phyloP scores from a whole-genome alignment of 2,113 vertebrate genomes.

The Alexandromys fortis region DNA sequence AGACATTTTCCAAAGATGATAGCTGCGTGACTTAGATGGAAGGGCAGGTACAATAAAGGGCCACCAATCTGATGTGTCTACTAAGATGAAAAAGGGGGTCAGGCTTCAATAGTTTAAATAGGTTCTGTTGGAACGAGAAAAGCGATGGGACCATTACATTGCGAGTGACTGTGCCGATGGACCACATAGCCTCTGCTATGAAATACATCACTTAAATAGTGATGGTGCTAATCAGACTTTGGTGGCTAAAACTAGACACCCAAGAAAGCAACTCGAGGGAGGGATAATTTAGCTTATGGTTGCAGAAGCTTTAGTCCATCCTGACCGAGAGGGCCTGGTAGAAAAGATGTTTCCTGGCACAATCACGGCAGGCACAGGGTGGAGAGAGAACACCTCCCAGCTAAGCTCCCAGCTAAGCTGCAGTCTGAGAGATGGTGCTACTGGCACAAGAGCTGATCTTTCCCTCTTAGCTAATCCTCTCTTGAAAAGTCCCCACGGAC shows the following conservation, averaged over 20 bases:
- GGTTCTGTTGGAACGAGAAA: neutral
- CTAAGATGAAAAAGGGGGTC: neutral
- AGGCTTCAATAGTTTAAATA: fast-evolving
- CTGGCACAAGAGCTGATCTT: neutral
- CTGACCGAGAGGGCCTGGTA: neutral
- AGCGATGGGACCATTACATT: fast-evolving
- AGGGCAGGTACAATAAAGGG: too few relatives aligned
- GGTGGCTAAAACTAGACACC: too few relatives aligned
- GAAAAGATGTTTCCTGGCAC: neutral
- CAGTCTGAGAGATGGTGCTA: neutral
- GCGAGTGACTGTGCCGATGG: neutral
- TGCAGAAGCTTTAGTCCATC: neutral
- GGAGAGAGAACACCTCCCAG: too few relatives aligned
- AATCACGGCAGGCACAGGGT: neutral
- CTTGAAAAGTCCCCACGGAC: neutral
- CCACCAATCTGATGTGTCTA: neutral
- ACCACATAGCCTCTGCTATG: neutral
- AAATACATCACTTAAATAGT: neutral
- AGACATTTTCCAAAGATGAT: neutral
- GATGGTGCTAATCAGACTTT: neutral
- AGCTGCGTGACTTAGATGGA: neutral
- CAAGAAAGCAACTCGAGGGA: neutral
- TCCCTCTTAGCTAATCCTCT: neutral
- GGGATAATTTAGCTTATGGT: neutral
- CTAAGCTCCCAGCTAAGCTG: too few relatives aligned